Conservation (phyloP, 2,888 invertebrate species). For the Parnassius orleans region DNA sequence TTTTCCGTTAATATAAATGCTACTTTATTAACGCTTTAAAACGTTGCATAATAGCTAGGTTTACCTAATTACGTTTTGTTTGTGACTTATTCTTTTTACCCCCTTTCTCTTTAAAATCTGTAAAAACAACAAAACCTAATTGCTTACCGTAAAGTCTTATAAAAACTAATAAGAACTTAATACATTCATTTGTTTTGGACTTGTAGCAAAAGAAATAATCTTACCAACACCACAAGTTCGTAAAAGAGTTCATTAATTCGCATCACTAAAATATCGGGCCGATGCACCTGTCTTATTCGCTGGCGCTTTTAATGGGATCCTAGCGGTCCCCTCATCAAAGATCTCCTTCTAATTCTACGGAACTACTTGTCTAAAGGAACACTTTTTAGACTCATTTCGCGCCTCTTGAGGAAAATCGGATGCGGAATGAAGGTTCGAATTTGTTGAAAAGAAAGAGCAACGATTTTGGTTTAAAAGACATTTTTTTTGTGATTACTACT, state of each 20-base stretch:
- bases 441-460: constrained; percentile 35
- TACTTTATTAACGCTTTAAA: background rate
- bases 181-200: too few species aligned
- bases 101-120: too few species aligned
- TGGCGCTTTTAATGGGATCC: constrained; percentile 53
- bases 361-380: constrained; percentile 50
- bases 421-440: constrained; percentile 55
- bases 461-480: constrained; percentile 27
- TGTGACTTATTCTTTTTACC: too few species aligned
- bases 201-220: background rate
- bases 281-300: constrained; percentile 51
- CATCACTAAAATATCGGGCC: constrained; percentile 34
- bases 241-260: constrained; percentile 28
- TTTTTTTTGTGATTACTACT: background rate
- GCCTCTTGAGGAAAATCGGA: constrained; percentile 64
- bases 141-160: too few species aligned
- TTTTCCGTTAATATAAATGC: constrained; percentile 1
- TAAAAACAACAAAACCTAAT: too few species aligned
- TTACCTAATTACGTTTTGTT: too few species aligned
- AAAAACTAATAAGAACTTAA: too few species aligned
- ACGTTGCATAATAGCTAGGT: too few species aligned
- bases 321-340: constrained; percentile 46
- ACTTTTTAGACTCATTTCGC: constrained; percentile 67
- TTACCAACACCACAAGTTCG: background rate
- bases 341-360: constrained; percentile 61